phyloP scores from a whole-genome alignment of 2,888 invertebrate species.

The Venusia cambrica region DNA sequence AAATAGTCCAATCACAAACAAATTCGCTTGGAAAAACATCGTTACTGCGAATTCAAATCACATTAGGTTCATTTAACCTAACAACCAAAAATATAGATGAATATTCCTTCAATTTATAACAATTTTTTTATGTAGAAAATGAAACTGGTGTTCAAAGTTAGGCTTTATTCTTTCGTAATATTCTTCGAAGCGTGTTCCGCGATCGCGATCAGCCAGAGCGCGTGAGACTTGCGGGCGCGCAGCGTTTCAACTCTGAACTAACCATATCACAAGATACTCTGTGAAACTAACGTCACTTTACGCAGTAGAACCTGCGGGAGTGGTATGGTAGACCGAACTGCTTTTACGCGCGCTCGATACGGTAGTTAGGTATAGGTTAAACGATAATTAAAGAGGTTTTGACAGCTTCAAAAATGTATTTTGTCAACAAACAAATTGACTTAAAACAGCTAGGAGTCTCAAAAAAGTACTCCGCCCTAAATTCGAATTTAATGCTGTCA shows the following conservation, averaged over 20 bases:
- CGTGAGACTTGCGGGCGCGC: constrained; percentile 42
- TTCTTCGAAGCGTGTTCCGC: constrained; percentile 15
- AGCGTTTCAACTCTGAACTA: constrained; percentile 29
- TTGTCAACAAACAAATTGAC: no score
- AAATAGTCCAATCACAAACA: constrained; percentile 60
- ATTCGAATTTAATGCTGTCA: no score
- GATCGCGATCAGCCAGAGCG: constrained; percentile 13
- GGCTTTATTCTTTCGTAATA: constrained; percentile 13
- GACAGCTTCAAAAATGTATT: no score
- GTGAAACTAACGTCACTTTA: background rate
- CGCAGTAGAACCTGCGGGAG: background rate
- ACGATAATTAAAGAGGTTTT: no score
- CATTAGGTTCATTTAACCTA: constrained; percentile 21
- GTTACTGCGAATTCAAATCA: constrained; percentile 27
- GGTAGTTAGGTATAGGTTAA: no score
- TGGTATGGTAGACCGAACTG: no score
- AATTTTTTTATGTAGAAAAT: background rate
- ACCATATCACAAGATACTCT: constrained; percentile 12
- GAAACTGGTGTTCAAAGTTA: background rate
- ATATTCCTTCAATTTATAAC: no score
- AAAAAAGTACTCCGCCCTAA: no score
- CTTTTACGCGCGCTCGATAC: no score
- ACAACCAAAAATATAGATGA: background rate
- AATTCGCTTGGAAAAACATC: constrained; percentile 49
- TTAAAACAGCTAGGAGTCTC: no score